Conservation (phyloP, 53 echinoderm and acorn worm species). For the Henricia sp. region DNA sequence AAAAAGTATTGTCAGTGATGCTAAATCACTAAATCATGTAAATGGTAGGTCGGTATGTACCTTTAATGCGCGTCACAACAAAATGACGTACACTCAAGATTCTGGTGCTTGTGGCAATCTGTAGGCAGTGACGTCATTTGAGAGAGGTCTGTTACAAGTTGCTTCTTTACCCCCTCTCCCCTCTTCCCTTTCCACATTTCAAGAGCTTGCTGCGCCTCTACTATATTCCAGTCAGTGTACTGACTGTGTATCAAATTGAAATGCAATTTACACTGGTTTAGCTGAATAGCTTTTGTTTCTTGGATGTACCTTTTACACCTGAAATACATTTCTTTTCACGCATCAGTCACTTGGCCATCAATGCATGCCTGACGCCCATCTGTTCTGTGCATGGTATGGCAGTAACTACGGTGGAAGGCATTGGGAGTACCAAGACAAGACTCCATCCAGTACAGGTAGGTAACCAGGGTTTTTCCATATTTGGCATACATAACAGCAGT, state of each 20-base stretch:
- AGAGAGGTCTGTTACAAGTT: no score
- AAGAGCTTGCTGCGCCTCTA: no score
- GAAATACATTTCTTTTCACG: background rate
- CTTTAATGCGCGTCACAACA: no score
- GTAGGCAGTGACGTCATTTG: no score
- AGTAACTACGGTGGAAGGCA: slow-evolving; percentile 71
- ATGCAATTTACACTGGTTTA: background rate
- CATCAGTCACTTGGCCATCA: slow-evolving; percentile 83
- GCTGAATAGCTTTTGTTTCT: background rate
- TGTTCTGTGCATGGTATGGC: slow-evolving; percentile 84
- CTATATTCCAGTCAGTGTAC: background rate
- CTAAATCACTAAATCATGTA: no score
- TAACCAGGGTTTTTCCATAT: background rate
- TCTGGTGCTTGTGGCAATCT: no score
- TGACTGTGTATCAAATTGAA: background rate
- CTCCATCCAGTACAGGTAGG: slow-evolving; percentile 15
- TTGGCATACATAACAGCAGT: no score
- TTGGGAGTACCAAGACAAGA: slow-evolving; percentile 47
- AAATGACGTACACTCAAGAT: no score
- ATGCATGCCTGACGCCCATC: slow-evolving; percentile 88
- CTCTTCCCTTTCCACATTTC: no score
- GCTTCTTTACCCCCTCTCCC: no score
- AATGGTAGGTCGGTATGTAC: no score
- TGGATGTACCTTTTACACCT: background rate
- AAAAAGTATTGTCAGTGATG: no score